Percentiles rank a stretch among this genome's conserved stretches.
Conservation (phyloP, 2,113 vertebrate species). For the Nothoprocta perdicaria region DNA sequence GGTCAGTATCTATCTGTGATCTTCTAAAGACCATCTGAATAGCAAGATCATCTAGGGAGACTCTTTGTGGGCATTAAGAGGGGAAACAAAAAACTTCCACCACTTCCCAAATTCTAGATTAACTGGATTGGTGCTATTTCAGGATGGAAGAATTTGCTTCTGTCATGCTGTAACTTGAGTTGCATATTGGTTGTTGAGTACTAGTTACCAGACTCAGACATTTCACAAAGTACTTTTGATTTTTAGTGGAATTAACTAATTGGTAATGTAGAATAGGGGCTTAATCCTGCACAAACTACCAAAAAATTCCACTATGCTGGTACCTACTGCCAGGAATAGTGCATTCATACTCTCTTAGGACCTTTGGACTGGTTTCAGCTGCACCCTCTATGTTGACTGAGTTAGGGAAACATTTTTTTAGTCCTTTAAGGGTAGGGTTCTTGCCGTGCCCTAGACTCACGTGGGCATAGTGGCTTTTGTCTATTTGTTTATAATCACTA, state of each 20-base stretch:
- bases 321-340: neutral
- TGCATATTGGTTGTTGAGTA: neutral
- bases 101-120: neutral
- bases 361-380: neutral
- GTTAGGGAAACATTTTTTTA: neutral
- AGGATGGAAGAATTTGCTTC: neutral
- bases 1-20: no score
- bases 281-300: neutral
- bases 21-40: neutral
- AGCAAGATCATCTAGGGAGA: neutral
- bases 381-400: neutral
- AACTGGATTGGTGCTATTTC: rapidly evolving
- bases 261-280: neutral
- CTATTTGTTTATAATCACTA: neutral
- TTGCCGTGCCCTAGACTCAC: neutral
- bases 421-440: neutral
- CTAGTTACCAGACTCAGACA: neutral
- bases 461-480: neutral
- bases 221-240: neutral
- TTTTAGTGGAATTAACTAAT: neutral
- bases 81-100: neutral
- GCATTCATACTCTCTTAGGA: neutral
- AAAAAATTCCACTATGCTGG: neutral
- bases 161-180: neutral
- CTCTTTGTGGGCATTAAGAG: neutral